Evolutionary conservation across 1,140 invertebrate genomes (phyloP).

Genomic region (Phenacoccus solenopsis): DNA sequence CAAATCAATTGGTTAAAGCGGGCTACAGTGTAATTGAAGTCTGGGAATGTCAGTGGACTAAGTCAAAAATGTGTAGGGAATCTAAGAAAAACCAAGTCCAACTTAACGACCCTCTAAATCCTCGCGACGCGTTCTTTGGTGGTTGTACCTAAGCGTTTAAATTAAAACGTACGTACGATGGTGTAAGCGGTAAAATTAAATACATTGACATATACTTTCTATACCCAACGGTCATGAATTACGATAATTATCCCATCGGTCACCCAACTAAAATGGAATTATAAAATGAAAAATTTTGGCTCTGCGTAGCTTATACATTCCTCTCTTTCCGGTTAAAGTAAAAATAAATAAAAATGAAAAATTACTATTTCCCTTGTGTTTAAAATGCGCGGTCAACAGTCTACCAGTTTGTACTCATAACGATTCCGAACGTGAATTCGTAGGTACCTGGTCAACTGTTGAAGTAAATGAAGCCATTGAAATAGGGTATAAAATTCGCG

Average conservation of each 20-base stretch:
- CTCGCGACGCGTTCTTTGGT: conserved; percentile 5
- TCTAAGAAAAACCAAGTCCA: background rate
- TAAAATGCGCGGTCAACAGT: too few species aligned
- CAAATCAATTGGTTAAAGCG: background rate
- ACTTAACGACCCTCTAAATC: background rate
- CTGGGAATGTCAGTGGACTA: conserved; percentile 16
- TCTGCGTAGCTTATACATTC: background rate
- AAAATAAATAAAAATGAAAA: conserved; percentile 14
- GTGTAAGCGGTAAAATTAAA: background rate
- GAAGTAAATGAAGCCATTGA: too few species aligned
- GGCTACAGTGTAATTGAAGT: conserved; percentile 18
- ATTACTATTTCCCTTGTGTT: too few species aligned
- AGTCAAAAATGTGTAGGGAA: too few species aligned
- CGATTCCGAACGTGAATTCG: too few species aligned
- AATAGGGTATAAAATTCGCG: too few species aligned
- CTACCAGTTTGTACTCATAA: too few species aligned
- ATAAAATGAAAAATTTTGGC: conserved; percentile 17
- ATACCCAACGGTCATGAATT: conserved; percentile 9
- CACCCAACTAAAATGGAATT: conserved; percentile 14
- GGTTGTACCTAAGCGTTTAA: conserved; percentile 4
- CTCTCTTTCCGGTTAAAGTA: conserved; percentile 10
- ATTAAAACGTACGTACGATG: background rate
- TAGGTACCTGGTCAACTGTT: too few species aligned
- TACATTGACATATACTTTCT: conserved; percentile 14
- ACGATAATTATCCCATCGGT: conserved; percentile 10